Percentiles rank a stretch among this genome's conserved stretches.
Evolutionary conservation across 2,113 vertebrate species (phyloP).

Genomic region (Eudyptes chrysolophus): DNA sequence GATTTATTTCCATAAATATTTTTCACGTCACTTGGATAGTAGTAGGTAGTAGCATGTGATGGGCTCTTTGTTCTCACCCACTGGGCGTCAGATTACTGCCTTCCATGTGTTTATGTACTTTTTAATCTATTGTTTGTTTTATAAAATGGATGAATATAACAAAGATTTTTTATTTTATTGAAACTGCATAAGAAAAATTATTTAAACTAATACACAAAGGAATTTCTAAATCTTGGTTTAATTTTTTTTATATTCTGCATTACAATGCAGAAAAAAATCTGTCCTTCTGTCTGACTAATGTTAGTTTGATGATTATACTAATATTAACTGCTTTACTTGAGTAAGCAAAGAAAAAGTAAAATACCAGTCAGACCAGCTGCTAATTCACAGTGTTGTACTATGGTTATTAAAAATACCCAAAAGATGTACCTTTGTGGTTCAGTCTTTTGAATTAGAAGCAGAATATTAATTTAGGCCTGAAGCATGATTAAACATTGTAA

Average conservation of each 20-base stretch:
- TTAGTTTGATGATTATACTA: constrained; percentile 85
- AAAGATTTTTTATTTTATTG: neutral
- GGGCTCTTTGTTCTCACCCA: neutral
- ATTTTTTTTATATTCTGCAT: constrained; percentile 64
- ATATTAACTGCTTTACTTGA: constrained; percentile 87
- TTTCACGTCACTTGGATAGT: neutral
- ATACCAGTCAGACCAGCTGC: constrained; percentile 85
- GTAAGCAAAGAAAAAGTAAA: constrained; percentile 83
- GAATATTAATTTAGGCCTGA: constrained; percentile 89
- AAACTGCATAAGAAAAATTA: constrained; percentile 12
- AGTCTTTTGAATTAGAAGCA: constrained; percentile 86
- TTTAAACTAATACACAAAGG: constrained; percentile 49
- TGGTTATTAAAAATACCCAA: constrained; percentile 88
- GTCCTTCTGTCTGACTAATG: constrained; percentile 75
- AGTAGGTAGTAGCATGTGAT: neutral
- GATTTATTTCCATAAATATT: neutral
- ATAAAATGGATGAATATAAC: constrained; percentile 27
- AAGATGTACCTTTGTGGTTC: constrained; percentile 87
- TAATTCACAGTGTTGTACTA: constrained; percentile 82
- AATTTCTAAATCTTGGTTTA: constrained; percentile 42
- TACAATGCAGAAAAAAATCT: constrained; percentile 65
- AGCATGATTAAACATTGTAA: constrained; percentile 87
- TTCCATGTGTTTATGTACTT: neutral
- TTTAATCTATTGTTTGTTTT: neutral
- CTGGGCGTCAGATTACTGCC: neutral